Percentiles rank a stretch among this genome's conserved stretches.
phyloP scores from a whole-genome alignment of 2,797 vertebrate species.

The Syngnathus acus region DNA sequence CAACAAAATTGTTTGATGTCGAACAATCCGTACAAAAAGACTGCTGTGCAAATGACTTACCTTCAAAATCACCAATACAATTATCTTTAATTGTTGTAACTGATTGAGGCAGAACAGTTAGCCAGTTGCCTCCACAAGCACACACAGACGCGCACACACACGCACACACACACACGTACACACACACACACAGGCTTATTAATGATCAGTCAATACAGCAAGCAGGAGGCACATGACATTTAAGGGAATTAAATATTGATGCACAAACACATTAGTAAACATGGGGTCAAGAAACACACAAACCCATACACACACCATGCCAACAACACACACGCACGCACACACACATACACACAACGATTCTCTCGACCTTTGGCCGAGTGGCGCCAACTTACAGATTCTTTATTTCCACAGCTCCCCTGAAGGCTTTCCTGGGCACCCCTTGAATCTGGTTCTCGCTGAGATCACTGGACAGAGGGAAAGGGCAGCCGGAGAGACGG shows the following conservation, averaged over 20 bases:
- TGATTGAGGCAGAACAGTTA: constrained; percentile 34
- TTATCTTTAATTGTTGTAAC: constrained; percentile 48
- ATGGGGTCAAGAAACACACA: constrained; percentile 7
- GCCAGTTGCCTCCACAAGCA: background rate
- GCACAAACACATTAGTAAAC: constrained; percentile 45
- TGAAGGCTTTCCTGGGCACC: constrained; percentile 93
- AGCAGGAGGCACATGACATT: constrained; percentile 64
- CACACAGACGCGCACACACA: constrained; percentile 1
- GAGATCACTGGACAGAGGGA: constrained; percentile 76
- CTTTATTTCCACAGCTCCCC: constrained; percentile 96
- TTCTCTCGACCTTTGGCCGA: constrained; percentile 5
- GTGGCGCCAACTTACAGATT: constrained; percentile 83
- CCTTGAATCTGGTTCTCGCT: constrained; percentile 98
- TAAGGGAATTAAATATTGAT: constrained; percentile 71
- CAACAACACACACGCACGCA: constrained; percentile 1
- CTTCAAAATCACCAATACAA: constrained; percentile 42
- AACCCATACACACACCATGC: background rate
- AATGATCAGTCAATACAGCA: constrained; percentile 54
- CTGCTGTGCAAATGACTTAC: constrained; percentile 39
- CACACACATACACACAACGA: constrained; percentile 1
- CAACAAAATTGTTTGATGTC: constrained; percentile 33
- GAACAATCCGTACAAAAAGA: constrained; percentile 51
- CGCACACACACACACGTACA: constrained; percentile 9
- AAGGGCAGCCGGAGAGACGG: constrained; percentile 15
- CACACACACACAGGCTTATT: constrained; percentile 22